A percentile compares a stretch with the other conserved stretches of the same genome.
phyloP scores from a whole-genome alignment of 2,797 vertebrate species.

The Smutsia temminckii region DNA sequence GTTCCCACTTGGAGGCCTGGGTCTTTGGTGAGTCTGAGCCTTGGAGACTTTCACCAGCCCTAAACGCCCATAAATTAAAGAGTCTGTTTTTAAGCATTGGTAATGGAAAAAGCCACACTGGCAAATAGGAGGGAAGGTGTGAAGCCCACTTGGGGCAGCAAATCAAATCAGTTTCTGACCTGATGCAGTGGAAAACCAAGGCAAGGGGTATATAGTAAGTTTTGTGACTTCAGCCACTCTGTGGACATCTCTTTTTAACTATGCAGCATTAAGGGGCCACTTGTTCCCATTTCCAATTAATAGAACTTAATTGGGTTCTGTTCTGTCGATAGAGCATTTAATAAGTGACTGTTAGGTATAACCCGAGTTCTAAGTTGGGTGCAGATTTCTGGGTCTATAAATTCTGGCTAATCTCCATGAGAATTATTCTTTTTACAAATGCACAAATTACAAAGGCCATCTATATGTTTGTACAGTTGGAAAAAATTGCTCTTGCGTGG shows the following conservation, averaged over 20 bases:
- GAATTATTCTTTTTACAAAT: not conserved
- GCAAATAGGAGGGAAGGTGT: constrained; percentile 55
- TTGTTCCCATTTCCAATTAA: not conserved
- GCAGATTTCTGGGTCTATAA: not conserved
- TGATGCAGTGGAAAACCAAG: constrained; percentile 45
- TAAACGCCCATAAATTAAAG: constrained; percentile 71
- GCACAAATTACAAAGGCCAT: not conserved
- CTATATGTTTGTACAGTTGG: not conserved
- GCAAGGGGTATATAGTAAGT: not conserved
- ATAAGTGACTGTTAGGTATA: not conserved
- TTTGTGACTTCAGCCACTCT: not conserved
- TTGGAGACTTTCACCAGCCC: constrained; percentile 57
- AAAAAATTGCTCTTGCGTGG: not conserved
- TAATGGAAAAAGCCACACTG: constrained; percentile 70
- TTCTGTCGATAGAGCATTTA: not conserved
- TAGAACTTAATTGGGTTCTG: not conserved
- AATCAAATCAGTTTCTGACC: constrained; percentile 52
- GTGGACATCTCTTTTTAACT: not conserved
- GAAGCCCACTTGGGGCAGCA: constrained; percentile 55
- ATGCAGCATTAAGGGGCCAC: not conserved
- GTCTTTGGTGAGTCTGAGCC: constrained; percentile 61
- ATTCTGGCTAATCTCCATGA: not conserved
- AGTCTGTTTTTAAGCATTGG: constrained; percentile 72
- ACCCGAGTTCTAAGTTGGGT: not conserved
- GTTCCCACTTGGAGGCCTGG: constrained; percentile 71